Evolutionary conservation across 2,797 vertebrate species (phyloP), one percentile per base, ranked within the genome.

Genomic region (Microhierax caerulescens): DNA sequence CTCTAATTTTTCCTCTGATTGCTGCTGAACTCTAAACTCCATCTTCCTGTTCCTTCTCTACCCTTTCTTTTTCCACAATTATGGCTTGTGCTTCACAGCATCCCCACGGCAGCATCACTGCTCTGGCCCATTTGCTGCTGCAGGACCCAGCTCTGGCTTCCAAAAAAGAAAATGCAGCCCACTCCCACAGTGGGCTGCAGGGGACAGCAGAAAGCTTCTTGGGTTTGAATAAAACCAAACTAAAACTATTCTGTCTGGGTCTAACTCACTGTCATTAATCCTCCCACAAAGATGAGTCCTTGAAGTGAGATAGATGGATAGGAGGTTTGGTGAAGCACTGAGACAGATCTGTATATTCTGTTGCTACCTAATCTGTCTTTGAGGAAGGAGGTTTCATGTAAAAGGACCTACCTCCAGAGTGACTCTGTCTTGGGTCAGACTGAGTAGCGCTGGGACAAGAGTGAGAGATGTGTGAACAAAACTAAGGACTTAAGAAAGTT

Each of bases 101-200:
- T 4, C 63, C 37, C 22, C n/a, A 32, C 1, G 3, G 34, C 45
- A 88, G 43, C 56, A 59, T 30, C 4, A 1, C 45, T 97, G 97
- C 97, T 97, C 82, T 97, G 96, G 97, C 94, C 96, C 88, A 82
- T 97, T 97, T 98, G 97, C 98, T 97, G 91, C 95, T 97, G 56
- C 96, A 97, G 81, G 94, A 98, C 85, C 91, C 88, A 85, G 23
- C 27, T 92, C 39, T 10, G 9, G n/a, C 47, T 93, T 61, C 54
- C 34, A 90, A 95, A 97, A 97, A 96, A 96, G 98, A 98, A 98
- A 98, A 98, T 93, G 97, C 77, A 72, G 91, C 96, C 27, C 36
- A 10, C 65, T 94, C 11, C 64, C 24, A 9, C 16, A 50, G 32
- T 3, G 23, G 57, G 74, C 16, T 69, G 74, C 89, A 87, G 84